These are phyloP conservation scores for Stratiomys singularior DNA, from an alignment of 2,888 invertebrate genomes.

Conservation along the genomic window DNA sequence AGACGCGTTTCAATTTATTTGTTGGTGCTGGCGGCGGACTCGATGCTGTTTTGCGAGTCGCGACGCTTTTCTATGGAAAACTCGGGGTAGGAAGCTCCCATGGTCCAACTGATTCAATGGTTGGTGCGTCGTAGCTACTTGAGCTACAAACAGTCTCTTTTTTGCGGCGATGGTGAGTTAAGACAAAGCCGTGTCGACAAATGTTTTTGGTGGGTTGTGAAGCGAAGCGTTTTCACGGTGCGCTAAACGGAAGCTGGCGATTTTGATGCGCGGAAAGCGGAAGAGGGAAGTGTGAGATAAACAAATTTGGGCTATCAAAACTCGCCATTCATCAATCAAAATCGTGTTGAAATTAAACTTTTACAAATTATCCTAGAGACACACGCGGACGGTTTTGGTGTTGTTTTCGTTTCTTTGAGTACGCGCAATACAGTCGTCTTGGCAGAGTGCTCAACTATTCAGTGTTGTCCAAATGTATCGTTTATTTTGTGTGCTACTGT, in stretches of 20 bases:
- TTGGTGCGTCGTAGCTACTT: conserved; percentile 23
- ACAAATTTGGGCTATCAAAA: not conserved
- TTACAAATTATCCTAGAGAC: not conserved
- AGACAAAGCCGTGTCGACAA: conserved; percentile 20
- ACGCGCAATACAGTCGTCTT: not conserved
- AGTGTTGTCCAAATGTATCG: not conserved
- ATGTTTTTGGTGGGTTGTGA: conserved; percentile 42
- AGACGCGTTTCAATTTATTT: not conserved
- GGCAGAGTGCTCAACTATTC: not conserved
- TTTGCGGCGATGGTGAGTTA: conserved; percentile 43
- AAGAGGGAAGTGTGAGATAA: not conserved
- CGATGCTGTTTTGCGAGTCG: not conserved
- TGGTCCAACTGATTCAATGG: conserved; percentile 24
- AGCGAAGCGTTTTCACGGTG: conserved; percentile 39
- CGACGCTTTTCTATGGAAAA: conserved; percentile 16
- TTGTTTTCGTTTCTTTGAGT: not conserved
- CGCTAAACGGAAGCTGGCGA: conserved; percentile 33
- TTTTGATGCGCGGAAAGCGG: conserved; percentile 3
- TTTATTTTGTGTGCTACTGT: not conserved
- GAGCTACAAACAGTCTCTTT: conserved; percentile 32
- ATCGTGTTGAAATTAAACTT: conserved; percentile 9
- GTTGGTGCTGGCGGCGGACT: not conserved
- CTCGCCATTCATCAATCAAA: not conserved
- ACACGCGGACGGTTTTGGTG: not conserved
- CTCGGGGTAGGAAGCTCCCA: conserved; percentile 35